Conservation (phyloP, 2,888 invertebrate species). For the Slavum lentiscoides region DNA sequence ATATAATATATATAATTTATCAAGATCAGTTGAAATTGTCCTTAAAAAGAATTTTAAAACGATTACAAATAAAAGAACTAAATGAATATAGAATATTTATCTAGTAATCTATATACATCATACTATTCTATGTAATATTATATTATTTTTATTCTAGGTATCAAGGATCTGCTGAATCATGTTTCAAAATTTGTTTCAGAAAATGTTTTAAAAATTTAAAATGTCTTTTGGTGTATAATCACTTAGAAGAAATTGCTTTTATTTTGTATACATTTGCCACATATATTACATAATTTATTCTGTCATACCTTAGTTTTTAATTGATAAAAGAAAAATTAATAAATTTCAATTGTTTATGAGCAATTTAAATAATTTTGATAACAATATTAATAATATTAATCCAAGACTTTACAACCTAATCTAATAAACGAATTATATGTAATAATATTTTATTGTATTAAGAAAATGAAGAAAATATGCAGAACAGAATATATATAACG, state of each 20-base stretch:
- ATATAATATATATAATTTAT: too few relatives aligned
- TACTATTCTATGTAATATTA: not conserved
- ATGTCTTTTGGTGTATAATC: conserved; percentile 32
- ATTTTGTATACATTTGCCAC: not conserved
- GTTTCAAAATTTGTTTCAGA: conserved; percentile 21
- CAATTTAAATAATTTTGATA: not conserved
- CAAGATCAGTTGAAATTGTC: too few relatives aligned
- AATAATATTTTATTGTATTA: conserved; percentile 48
- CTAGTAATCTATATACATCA: not conserved
- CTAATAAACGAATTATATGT: not conserved
- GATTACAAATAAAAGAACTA: too few relatives aligned
- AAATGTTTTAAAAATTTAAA: conserved; percentile 10
- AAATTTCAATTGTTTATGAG: not conserved
- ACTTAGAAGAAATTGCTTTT: not conserved
- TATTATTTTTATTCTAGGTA: conserved; percentile 25
- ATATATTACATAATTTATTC: not conserved
- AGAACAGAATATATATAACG: conserved; percentile 45
- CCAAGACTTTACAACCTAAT: not conserved
- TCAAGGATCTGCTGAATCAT: conserved; percentile 32
- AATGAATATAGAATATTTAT: too few relatives aligned
- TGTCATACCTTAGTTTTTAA: not conserved
- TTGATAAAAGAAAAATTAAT: not conserved
- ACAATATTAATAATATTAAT: not conserved
- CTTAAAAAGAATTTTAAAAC: too few relatives aligned
- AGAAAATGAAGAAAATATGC: conserved; percentile 22